Evolutionary conservation across 2,113 vertebrate genomes (phyloP), one percentile per base, ranked within the genome.

Genomic region (Phrynocephalus versicolor): DNA sequence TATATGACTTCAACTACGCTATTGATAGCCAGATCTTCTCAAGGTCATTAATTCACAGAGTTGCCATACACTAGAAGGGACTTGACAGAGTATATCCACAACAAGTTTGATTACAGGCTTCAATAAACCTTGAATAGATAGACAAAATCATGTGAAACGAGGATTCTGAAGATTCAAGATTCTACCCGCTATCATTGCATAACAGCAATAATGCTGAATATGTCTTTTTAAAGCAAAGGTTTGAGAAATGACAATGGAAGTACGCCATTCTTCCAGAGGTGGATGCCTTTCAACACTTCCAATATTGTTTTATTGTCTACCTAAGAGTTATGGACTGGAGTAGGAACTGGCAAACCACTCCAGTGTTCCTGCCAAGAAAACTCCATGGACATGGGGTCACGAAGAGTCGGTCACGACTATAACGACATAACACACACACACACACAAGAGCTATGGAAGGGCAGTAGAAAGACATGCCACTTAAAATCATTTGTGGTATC

Each of bases 181-280:
- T 23, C 21, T 45, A 23, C 8, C 41, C 12, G 2, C 13, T 57
- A 79, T 57, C 41, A 65, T 73, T 72, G 57, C n/a, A 67, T 71
- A 89, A 88, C 82, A 85, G 62, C 75, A n/a, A 27, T 84, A 35
- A 39, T 79, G 91, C 78, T 70, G 85, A 91, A 64, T 30, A 87
- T 87, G 85, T 55, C 25, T 35, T 33, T 57, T 70, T 71, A 57
- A 73, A 41, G 81, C 37, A 51, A 84, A 51, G 23, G 25, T 87
- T 82, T 77, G 84, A 76, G 23, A 87, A 21, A 13, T 77, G 21
- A 0, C 84, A 37, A 82, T 1, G 30, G 33, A 73, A 60, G 57
- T 88, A 90, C 6, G n/a, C n/a, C n/a, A n/a, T 51, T 80, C 39
- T 81, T 79, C 19, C 83, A 72, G 51, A 88, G 72, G 79, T 62